Conservation (phyloP, 2,888 invertebrate genomes). For the Drosophila birchii region DNA sequence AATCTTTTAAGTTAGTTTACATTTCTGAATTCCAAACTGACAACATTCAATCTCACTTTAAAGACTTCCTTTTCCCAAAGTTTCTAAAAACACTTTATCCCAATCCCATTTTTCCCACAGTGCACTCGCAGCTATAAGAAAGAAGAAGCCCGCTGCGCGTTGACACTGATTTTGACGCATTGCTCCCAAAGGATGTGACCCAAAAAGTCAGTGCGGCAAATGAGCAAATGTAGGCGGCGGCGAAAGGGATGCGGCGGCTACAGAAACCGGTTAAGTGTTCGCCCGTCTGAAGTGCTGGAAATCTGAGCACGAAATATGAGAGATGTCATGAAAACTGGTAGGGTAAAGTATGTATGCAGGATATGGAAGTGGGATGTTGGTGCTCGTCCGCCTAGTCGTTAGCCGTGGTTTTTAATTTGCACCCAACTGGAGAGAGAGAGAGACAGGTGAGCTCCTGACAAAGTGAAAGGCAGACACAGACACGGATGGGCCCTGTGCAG, state of each 20-base stretch:
- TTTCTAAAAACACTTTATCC: not conserved
- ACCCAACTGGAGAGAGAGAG: slow-evolving; percentile 11
- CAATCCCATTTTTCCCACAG: not conserved
- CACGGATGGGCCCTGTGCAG: slow-evolving; percentile 49
- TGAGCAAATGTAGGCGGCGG: slow-evolving; percentile 71
- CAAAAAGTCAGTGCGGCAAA: slow-evolving; percentile 80
- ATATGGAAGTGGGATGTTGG: slow-evolving; percentile 8
- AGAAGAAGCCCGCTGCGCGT: slow-evolving; percentile 62
- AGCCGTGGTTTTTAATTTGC: slow-evolving; percentile 45
- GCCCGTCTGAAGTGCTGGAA: slow-evolving; percentile 51
- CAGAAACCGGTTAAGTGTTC: slow-evolving; percentile 76
- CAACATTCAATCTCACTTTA: not conserved
- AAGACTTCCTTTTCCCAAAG: not conserved
- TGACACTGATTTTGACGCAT: slow-evolving; percentile 84
- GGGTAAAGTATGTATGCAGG: not conserved
- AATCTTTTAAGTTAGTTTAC: not conserved
- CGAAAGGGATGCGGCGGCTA: slow-evolving; percentile 33
- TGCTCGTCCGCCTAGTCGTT: slow-evolving; percentile 36
- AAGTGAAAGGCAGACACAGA: slow-evolving; percentile 67
- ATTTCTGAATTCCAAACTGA: not conserved
- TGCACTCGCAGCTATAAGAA: slow-evolving; percentile 6
- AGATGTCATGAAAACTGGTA: slow-evolving; percentile 55
- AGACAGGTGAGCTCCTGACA: slow-evolving; percentile 48
- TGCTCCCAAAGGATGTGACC: slow-evolving; percentile 83
- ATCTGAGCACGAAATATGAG: slow-evolving; percentile 70